phyloP scores from a whole-genome alignment of 1,140 invertebrate species.

The Anagrus nilaparvatae region DNA sequence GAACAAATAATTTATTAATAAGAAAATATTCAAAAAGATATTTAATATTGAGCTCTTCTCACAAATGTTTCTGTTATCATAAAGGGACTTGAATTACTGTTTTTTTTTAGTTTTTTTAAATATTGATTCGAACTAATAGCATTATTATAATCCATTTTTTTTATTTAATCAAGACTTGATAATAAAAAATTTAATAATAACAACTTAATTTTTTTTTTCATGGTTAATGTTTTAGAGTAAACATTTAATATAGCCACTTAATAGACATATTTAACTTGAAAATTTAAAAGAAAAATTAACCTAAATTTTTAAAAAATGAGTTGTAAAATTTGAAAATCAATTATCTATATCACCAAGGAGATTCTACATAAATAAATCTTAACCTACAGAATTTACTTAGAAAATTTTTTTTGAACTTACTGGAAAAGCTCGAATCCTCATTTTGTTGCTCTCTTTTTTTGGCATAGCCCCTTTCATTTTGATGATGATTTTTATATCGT shows the following conservation, averaged over 20 bases:
- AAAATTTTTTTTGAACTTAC: conserved; percentile 50
- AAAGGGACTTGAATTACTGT: conserved; percentile 16
- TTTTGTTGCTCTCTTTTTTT: conserved; percentile 89
- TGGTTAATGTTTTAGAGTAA: background rate
- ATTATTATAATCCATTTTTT: conserved; percentile 13
- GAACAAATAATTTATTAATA: conserved; percentile 13
- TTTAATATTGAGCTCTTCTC: conserved; percentile 16
- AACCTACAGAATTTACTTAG: background rate
- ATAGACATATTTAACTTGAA: conserved; percentile 9
- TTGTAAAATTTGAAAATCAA: conserved; percentile 13
- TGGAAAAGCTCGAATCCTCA: conserved; percentile 94
- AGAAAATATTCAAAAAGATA: conserved; percentile 11
- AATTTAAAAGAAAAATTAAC: conserved; percentile 12
- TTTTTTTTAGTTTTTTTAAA: conserved; percentile 13
- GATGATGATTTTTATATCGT: conserved; percentile 40
- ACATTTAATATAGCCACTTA: background rate
- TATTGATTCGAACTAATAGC: conserved; percentile 12
- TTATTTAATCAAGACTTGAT: conserved; percentile 2
- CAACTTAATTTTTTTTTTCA: background rate
- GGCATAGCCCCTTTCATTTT: conserved; percentile 67
- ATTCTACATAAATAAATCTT: conserved; percentile 10
- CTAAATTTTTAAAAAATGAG: conserved; percentile 9
- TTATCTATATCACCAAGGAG: conserved; percentile 14
- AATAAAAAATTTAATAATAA: conserved; percentile 3
- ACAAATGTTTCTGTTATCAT: conserved; percentile 26